A percentile compares a stretch with the other conserved stretches of the same genome.
These are phyloP conservation scores for Jaculus jaculus DNA, from an alignment of 2,113 vertebrate species.

Conservation along the genomic window DNA sequence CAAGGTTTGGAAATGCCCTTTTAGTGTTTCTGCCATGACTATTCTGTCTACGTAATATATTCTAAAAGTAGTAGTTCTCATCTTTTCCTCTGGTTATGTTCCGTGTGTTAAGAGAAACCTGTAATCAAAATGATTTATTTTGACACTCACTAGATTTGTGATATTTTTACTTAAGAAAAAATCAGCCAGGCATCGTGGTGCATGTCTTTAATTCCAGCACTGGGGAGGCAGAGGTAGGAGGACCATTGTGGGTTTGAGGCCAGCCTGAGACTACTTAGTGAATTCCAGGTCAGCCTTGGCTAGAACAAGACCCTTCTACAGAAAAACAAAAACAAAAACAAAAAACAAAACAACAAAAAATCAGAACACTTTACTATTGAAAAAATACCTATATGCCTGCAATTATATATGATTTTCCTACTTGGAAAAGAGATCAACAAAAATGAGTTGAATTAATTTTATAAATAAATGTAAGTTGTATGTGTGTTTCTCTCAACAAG, in stretches of 20 bases:
- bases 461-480: neutral
- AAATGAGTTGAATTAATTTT: slow-evolving; percentile 28
- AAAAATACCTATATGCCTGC: neutral
- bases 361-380: neutral
- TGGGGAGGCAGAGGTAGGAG: too few relatives aligned
- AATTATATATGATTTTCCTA: slow-evolving; percentile 18
- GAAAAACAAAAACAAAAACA: too few relatives aligned
- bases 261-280: too few relatives aligned
- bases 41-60: neutral
- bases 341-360: neutral
- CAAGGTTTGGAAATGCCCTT: neutral
- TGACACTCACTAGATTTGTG: slow-evolving; percentile 7
- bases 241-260: too few relatives aligned
- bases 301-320: too few relatives aligned
- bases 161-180: slow-evolving; percentile 21
- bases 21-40: neutral
- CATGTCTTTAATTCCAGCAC: too few relatives aligned
- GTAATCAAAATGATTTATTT: neutral
- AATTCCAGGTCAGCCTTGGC: too few relatives aligned
- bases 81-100: neutral
- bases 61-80: neutral
- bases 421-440: slow-evolving; percentile 18
- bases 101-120: slow-evolving; percentile 1
- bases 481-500: slow-evolving; percentile 66
- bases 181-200: too few relatives aligned